These are phyloP conservation scores for Paramormyrops hopkinsi DNA, from an alignment of 2,797 vertebrate species.

Conservation along the genomic window DNA sequence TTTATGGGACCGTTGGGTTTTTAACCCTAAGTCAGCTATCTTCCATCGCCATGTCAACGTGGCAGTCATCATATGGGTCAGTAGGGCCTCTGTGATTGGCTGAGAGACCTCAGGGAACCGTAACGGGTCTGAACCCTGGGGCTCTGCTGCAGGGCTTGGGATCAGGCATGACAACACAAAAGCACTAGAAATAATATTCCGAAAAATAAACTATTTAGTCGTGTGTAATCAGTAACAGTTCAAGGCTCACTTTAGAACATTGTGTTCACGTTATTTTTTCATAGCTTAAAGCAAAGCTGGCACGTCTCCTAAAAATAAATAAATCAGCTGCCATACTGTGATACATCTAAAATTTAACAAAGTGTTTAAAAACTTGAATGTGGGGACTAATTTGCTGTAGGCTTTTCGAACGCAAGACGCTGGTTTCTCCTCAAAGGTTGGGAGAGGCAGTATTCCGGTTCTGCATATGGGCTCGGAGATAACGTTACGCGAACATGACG, in stretches of 20 bases:
- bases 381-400: background rate
- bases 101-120: background rate
- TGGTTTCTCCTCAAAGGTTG: background rate
- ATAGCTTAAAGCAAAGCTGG: constrained; percentile 27
- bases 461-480: background rate
- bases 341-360: background rate
- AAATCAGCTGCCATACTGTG: constrained; percentile 13
- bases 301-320: constrained; percentile 29
- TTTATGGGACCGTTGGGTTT: background rate
- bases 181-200: background rate
- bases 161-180: background rate
- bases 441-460: background rate
- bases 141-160: background rate
- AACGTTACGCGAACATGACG: background rate
- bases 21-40: background rate
- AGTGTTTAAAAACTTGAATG: background rate
- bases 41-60: background rate
- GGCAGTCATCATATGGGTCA: background rate
- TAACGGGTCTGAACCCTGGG: background rate
- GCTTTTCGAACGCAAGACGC: background rate
- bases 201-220: constrained; percentile 31
- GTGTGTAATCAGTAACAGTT: constrained; percentile 42
- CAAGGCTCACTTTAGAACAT: constrained; percentile 47
- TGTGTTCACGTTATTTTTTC: constrained; percentile 35
- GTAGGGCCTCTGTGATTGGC: background rate